These are phyloP conservation scores for Vombatus ursinus DNA, from an alignment of 2,113 vertebrate species.

Conservation along the genomic window DNA sequence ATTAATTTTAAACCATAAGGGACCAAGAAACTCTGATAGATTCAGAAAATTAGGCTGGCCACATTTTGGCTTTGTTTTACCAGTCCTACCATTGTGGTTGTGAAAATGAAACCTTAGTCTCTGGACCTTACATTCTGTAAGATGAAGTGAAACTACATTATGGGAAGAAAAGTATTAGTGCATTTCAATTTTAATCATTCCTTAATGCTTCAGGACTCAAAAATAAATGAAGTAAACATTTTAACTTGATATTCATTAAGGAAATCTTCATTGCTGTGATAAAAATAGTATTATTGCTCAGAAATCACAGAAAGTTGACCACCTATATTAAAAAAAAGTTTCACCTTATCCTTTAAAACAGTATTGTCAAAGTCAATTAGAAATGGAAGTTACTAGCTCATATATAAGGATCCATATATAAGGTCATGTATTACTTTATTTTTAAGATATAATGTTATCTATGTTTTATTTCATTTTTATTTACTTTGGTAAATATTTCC, in stretches of 20 bases:
- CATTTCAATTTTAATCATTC: neutral
- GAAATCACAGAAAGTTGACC: neutral
- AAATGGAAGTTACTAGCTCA: neutral
- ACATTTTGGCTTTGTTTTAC: neutral
- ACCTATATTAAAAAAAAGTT: neutral
- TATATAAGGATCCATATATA: neutral
- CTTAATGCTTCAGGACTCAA: neutral
- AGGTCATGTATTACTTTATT: neutral
- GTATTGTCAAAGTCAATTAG: neutral
- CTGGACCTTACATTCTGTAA: neutral
- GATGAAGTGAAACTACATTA: neutral
- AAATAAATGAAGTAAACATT: neutral
- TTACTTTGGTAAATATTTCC: too few species aligned
- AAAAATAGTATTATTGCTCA: neutral
- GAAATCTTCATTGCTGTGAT: neutral
- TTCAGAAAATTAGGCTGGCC: neutral
- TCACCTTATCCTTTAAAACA: neutral
- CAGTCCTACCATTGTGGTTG: neutral
- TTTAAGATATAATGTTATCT: neutral
- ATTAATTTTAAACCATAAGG: neutral
- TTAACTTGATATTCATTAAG: neutral
- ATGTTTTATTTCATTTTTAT: too few species aligned
- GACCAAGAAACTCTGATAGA: neutral
- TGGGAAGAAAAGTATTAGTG: neutral
- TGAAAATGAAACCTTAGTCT: neutral